phyloP scores from a whole-genome alignment of 2,113 vertebrate species.

The Hippocampus mohnikei region DNA sequence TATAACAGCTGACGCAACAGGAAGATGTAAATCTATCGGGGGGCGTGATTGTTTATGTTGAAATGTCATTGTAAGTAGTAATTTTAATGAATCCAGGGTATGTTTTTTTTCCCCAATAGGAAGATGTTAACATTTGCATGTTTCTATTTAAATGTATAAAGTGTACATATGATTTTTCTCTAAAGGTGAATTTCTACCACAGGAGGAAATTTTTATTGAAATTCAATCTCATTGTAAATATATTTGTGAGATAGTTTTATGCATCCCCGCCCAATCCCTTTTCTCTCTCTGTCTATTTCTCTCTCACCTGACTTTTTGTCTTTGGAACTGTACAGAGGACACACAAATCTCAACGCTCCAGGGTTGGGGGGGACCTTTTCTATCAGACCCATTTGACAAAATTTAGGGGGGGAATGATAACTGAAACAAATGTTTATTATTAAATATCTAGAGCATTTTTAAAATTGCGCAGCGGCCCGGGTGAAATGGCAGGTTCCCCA shows the following conservation, averaged over 20 bases:
- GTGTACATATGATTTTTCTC: constrained; percentile 78
- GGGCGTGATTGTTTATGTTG: constrained; percentile 44
- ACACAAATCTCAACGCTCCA: constrained; percentile 42
- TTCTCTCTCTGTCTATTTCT: constrained; percentile 3
- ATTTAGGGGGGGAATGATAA: background rate
- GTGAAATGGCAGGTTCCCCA: background rate
- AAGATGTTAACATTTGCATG: constrained; percentile 76
- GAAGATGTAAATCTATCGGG: constrained; percentile 56
- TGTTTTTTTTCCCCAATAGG: constrained; percentile 57
- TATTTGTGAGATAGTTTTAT: constrained; percentile 73
- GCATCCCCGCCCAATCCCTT: constrained; percentile 54
- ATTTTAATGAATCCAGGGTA: constrained; percentile 74
- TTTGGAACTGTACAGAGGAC: constrained; percentile 48
- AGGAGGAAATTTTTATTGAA: constrained; percentile 76
- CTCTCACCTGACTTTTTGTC: constrained; percentile 40
- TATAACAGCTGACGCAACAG: constrained; percentile 51
- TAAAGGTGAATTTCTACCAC: constrained; percentile 75
- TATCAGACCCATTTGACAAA: background rate
- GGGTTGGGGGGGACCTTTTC: background rate
- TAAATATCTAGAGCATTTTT: background rate
- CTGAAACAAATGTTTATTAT: background rate
- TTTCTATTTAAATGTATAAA: constrained; percentile 81
- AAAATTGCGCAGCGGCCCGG: background rate
- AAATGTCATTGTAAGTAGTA: constrained; percentile 70
- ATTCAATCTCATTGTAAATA: constrained; percentile 76